Percentiles rank a stretch among this genome's conserved stretches.
Evolutionary conservation across 2,113 vertebrate genomes (phyloP).

Genomic region (Struthio camelus): DNA sequence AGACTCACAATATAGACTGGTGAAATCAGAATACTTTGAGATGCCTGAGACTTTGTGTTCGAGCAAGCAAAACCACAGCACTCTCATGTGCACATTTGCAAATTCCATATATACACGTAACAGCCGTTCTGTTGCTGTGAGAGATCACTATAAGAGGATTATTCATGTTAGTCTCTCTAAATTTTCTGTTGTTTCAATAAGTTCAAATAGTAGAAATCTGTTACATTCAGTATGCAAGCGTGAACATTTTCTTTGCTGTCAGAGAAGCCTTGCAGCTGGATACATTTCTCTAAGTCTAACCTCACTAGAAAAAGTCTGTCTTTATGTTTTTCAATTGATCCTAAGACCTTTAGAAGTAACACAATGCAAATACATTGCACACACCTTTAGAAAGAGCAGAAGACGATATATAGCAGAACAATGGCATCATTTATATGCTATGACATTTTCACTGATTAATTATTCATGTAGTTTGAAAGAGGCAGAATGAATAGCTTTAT

Average conservation of each 20-base stretch:
- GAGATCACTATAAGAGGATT: neutral
- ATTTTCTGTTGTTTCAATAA: neutral
- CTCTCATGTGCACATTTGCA: neutral
- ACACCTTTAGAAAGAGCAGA: neutral
- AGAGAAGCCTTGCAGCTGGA: neutral
- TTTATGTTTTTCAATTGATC: neutral
- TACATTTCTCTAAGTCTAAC: neutral
- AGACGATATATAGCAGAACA: neutral
- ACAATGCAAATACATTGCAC: neutral
- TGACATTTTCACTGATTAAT: neutral
- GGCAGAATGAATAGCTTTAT: neutral
- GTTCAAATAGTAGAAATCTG: neutral
- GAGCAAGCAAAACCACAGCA: neutral
- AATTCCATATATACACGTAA: neutral
- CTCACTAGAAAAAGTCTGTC: neutral
- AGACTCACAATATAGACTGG: neutral
- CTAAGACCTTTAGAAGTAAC: neutral
- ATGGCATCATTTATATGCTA: neutral
- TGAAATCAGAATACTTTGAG: neutral
- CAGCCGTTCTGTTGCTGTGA: neutral
- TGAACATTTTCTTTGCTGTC: neutral
- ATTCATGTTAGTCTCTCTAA: neutral
- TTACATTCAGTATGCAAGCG: neutral
- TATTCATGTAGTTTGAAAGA: neutral
- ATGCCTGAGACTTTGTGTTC: neutral